phyloP scores from a whole-genome alignment of 2,113 vertebrate genomes.

The Thinocorus orbignyianus region DNA sequence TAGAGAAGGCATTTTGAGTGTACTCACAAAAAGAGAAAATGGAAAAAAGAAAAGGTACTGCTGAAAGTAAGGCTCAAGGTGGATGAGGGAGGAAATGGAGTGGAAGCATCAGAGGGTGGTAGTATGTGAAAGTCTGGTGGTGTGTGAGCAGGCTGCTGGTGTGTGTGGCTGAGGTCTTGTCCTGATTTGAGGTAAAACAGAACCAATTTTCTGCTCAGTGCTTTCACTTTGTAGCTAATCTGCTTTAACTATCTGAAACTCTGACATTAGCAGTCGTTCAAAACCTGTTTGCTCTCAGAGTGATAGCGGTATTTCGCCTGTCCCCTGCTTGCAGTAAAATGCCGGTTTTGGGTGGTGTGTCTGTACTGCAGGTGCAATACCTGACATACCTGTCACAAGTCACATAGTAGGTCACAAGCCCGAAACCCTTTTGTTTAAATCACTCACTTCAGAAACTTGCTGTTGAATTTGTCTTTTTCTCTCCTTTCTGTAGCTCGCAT shows the following conservation, averaged over 20 bases:
- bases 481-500: not conserved
- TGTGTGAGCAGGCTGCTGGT: not conserved
- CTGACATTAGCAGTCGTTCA: no score
- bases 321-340: not conserved
- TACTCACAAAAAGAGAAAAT: not conserved
- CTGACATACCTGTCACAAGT: not conserved
- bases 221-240: no score
- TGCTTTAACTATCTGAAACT: no score
- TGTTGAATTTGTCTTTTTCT: conserved; percentile 34
- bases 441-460: conserved; percentile 38
- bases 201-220: no score
- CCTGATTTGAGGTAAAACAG: no score
- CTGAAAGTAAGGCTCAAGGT: not conserved
- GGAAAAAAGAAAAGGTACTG: not conserved
- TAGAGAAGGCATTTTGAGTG: not conserved
- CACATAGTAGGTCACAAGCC: not conserved
- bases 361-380: conserved; percentile 20
- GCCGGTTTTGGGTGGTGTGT: not conserved
- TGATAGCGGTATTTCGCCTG: not conserved
- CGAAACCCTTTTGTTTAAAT: conserved; percentile 51
- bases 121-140: no score
- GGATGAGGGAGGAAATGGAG: not conserved
- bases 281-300: no score
- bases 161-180: not conserved
- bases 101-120: not conserved